phyloP scores from a whole-genome alignment of 2,888 invertebrate genomes.

The Athetis lepigone region DNA sequence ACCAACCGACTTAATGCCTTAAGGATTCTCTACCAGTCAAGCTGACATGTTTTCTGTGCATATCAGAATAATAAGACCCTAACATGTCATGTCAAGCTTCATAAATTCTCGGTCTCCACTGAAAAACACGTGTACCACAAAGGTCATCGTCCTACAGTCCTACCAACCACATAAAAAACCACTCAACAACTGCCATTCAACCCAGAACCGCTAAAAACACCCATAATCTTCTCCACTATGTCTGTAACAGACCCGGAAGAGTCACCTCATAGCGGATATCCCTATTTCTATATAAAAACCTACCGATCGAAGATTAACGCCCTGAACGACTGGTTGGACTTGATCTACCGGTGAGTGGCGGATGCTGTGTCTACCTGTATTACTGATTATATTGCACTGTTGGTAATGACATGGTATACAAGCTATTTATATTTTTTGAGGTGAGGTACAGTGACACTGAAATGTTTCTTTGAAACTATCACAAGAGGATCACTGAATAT shows the following conservation, averaged over 20 bases:
- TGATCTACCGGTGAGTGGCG: constrained; percentile 41
- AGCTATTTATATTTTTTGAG: not conserved
- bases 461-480: too few relatives aligned
- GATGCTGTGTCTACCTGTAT: constrained; percentile 27
- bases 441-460: not conserved
- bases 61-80: too few relatives aligned
- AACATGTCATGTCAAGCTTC: too few relatives aligned
- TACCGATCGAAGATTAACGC: constrained; percentile 19
- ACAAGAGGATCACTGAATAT: too few relatives aligned
- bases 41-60: too few relatives aligned
- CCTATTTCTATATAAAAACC: constrained; percentile 45
- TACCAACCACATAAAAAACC: not conserved
- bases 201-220: not conserved
- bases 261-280: constrained; percentile 31
- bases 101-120: too few relatives aligned
- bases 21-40: too few relatives aligned
- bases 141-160: too few relatives aligned
- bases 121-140: too few relatives aligned
- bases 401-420: constrained; percentile 12
- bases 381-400: constrained; percentile 17
- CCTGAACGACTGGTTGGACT: constrained; percentile 32
- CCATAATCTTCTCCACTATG: constrained; percentile 18
- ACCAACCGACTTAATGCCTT: too few relatives aligned
- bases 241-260: constrained; percentile 43
- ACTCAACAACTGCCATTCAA: too few relatives aligned